Base-by-base conservation (phyloP, 2,113 vertebrate species). In the Zootoca vivipara region DNA sequence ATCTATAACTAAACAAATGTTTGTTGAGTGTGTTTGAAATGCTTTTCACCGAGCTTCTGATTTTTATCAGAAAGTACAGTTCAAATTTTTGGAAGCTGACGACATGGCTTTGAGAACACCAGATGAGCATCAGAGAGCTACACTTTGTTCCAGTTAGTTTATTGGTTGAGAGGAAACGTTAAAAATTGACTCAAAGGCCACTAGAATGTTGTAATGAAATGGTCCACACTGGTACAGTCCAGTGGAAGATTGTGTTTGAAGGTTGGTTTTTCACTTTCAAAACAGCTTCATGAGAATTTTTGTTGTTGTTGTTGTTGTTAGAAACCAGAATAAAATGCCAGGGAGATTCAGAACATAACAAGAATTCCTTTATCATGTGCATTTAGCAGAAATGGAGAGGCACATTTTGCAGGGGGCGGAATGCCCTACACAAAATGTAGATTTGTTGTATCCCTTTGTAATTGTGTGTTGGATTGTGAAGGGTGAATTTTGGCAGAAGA, bases 91-190 rank as follows among this genome's bases (percentile, higher is more conserved):
- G 86, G 92, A 89, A 92, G 58, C 73, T 16, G 69, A 52, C 89
- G 87, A 86, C 22, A 15, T 93, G 86, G 67, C 26, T 85, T 33
- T 87, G 64, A 87, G 84, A 89, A 89, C 65, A 89, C 67, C 0
- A 91, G 85, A 85, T 74, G 70, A 30, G 38, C 89, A 78, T 3
- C 35, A 70, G 78, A 87, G 83, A 40, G 1, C 75, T 92, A 90
- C 87, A 22, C 85, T 93, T 91, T 89, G 56, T 93, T 96, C 92
- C 72, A 93, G 88, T 56, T 88, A 84, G 75, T 92, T 82, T 91
- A 93, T 93, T 93, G 26, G 70, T 69, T 86, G 84, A 86, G 62
- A 89, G 33, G 90, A 91, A 84, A 77, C 86, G 92, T 91, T 94
- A 92, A 93, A 94, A 62, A 79, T 9, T 90, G 89, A 78, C 26